phyloP scores from a whole-genome alignment of 2,888 invertebrate genomes.

The Caenorhabditis sp. region DNA sequence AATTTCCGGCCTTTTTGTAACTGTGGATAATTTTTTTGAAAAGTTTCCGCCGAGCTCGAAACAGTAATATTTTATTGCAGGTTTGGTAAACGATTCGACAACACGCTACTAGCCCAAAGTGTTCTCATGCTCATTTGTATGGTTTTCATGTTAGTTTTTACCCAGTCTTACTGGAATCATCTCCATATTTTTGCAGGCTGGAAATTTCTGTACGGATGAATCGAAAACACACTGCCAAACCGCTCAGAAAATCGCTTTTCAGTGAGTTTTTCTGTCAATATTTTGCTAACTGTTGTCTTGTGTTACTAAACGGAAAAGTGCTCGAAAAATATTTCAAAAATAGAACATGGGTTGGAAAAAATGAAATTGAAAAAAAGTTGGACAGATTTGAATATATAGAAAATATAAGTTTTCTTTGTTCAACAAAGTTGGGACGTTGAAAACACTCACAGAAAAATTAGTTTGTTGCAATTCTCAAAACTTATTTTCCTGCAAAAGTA shows the following conservation, averaged over 20 bases:
- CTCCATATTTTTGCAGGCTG: conserved; percentile 45
- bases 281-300: not conserved
- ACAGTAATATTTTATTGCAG: conserved; percentile 75
- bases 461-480: too few species aligned
- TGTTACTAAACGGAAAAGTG: not conserved
- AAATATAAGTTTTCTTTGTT: too few species aligned
- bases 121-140: conserved; percentile 95
- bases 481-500: too few species aligned
- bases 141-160: conserved; percentile 77
- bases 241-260: conserved; percentile 63
- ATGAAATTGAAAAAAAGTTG: too few species aligned
- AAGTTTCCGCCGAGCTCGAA: too few species aligned
- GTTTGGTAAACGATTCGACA: conserved; percentile 97
- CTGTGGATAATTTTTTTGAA: too few species aligned
- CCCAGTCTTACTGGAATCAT: not conserved
- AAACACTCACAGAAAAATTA: too few species aligned
- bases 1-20: too few species aligned
- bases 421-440: too few species aligned
- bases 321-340: not conserved
- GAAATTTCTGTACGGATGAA: conserved; percentile 70
- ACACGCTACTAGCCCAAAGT: conserved; percentile 92
- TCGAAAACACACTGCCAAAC: conserved; percentile 59
- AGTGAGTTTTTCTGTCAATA: conserved; percentile 53
- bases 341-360: too few species aligned
- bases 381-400: too few species aligned